These are phyloP conservation scores for Otolemur crassicaudatus DNA, from an alignment of 2,797 vertebrate species.

Conservation along the genomic window DNA sequence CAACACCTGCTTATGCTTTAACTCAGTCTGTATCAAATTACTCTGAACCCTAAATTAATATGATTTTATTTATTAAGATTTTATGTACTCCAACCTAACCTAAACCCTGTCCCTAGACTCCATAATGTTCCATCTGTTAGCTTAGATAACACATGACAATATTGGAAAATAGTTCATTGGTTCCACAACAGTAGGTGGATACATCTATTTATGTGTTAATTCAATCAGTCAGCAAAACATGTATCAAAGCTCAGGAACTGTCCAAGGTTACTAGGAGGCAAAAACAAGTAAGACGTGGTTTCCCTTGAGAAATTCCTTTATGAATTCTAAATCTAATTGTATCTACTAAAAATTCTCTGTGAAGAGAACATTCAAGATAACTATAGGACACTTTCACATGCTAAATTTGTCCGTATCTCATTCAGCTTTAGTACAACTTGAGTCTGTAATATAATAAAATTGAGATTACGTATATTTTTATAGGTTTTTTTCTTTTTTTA, in stretches of 20 bases:
- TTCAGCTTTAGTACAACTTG: background rate
- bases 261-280: slow-evolving; percentile 3
- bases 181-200: background rate
- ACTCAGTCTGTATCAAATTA: slow-evolving; percentile 69
- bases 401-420: slow-evolving; percentile 46
- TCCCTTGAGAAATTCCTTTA: slow-evolving; percentile 51
- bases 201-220: slow-evolving; percentile 35
- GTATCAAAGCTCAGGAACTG: background rate
- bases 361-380: slow-evolving; percentile 6
- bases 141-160: slow-evolving; percentile 7
- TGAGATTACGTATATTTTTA: slow-evolving; percentile 14
- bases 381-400: background rate
- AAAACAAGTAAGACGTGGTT: slow-evolving; percentile 18
- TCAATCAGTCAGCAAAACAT: slow-evolving; percentile 44
- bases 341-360: slow-evolving; percentile 39
- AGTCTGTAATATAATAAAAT: slow-evolving; percentile 15
- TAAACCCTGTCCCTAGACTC: slow-evolving; percentile 38
- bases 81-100: slow-evolving; percentile 57
- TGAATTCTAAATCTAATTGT: slow-evolving; percentile 58
- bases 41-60: slow-evolving; percentile 67
- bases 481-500: slow-evolving; percentile 16
- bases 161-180: background rate
- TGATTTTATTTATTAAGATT: slow-evolving; percentile 71
- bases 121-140: background rate
- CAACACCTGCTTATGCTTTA: slow-evolving; percentile 70